Conservation (phyloP, 2,888 invertebrate species). For the Xylocampa areola region DNA sequence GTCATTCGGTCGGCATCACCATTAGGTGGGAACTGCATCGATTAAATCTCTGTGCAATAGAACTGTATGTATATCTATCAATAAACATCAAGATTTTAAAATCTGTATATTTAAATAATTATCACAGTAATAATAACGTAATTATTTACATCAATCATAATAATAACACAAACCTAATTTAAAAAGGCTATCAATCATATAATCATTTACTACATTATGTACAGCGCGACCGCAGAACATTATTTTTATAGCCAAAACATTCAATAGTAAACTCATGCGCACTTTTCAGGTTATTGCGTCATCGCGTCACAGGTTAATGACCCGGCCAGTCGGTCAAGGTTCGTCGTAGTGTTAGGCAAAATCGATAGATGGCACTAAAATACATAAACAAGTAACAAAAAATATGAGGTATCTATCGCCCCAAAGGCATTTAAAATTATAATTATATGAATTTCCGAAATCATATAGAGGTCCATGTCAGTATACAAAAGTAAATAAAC, state of each 20-base stretch:
- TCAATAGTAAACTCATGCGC: slow-evolving; percentile 45
- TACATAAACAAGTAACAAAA: too few relatives aligned
- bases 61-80: too few relatives aligned
- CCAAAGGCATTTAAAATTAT: too few relatives aligned
- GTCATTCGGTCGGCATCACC: too few relatives aligned
- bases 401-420: too few relatives aligned
- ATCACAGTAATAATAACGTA: neutral
- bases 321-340: slow-evolving; percentile 61
- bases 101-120: too few relatives aligned
- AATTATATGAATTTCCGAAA: too few relatives aligned
- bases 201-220: slow-evolving; percentile 15
- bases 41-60: too few relatives aligned
- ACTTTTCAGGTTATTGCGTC: slow-evolving; percentile 55
- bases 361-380: slow-evolving; percentile 55
- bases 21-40: too few relatives aligned
- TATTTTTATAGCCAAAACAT: slow-evolving; percentile 43
- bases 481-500: too few relatives aligned
- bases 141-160: neutral
- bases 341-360: slow-evolving; percentile 34
- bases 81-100: too few relatives aligned
- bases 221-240: slow-evolving; percentile 17
- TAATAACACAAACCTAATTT: slow-evolving; percentile 2
- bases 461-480: too few relatives aligned
- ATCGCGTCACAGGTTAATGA: slow-evolving; percentile 45
- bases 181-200: slow-evolving; percentile 14